Evolutionary conservation across 2,797 vertebrate genomes (phyloP).

Genomic region (Micropoecilia bifurca): DNA sequence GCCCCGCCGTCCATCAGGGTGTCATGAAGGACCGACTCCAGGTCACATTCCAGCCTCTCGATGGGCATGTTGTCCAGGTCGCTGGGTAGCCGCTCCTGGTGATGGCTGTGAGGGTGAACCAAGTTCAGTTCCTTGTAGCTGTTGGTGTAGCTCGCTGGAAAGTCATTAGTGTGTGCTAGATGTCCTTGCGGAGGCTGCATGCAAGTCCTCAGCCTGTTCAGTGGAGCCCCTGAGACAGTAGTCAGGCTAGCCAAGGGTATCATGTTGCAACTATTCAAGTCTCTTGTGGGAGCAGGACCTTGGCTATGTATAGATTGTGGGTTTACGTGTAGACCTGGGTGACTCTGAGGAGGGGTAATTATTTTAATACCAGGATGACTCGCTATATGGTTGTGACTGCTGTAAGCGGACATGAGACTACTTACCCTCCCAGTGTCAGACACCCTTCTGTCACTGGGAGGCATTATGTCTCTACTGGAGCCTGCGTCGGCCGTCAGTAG

Average conservation of each 20-base stretch:
- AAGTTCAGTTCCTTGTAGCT: slow-evolving; percentile 86
- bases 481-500: slow-evolving; percentile 91
- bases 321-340: slow-evolving; percentile 60
- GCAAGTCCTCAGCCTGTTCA: slow-evolving; percentile 85
- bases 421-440: slow-evolving; percentile 80
- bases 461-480: slow-evolving; percentile 83
- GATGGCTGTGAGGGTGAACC: slow-evolving; percentile 71
- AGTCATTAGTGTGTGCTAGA: slow-evolving; percentile 79
- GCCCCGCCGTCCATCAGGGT: slow-evolving; percentile 97
- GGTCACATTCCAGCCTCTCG: slow-evolving; percentile 95
- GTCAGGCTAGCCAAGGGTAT: slow-evolving; percentile 81
- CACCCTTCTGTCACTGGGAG: slow-evolving; percentile 82
- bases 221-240: slow-evolving; percentile 80
- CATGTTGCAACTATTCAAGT: slow-evolving; percentile 88
- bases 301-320: slow-evolving; percentile 81
- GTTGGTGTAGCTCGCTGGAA: slow-evolving; percentile 81
- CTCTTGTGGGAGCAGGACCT: slow-evolving; percentile 72
- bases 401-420: slow-evolving; percentile 65
- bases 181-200: slow-evolving; percentile 87
- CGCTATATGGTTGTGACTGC: slow-evolving; percentile 76
- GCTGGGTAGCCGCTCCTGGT: slow-evolving; percentile 95
- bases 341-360: slow-evolving; percentile 79
- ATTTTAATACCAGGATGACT: slow-evolving; percentile 73
- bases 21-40: slow-evolving; percentile 96
- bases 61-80: slow-evolving; percentile 97